These are phyloP conservation scores for Drosophila yooni DNA, from an alignment of 2,888 invertebrate genomes.

Conservation along the genomic window DNA sequence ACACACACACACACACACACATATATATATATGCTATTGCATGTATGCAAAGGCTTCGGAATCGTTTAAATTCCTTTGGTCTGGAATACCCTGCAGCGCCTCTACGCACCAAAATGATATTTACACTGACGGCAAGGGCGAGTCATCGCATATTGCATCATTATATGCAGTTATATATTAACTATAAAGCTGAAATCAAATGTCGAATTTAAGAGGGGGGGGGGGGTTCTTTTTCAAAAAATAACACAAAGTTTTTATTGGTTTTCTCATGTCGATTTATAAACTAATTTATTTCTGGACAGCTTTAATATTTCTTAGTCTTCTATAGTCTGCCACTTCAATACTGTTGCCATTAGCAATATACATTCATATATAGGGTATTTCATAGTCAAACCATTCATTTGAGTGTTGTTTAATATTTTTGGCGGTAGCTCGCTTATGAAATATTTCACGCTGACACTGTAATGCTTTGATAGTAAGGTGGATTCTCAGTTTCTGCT, in stretches of 20 bases:
- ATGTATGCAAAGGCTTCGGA: conserved; percentile 50
- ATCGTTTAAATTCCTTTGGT: conserved; percentile 57
- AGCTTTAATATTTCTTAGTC: not conserved
- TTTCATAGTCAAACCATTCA: not conserved
- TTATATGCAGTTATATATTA: not conserved
- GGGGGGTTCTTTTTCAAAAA: not conserved
- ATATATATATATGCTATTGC: conserved; percentile 9
- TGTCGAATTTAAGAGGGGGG: not conserved
- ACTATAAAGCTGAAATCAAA: not conserved
- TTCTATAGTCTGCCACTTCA: not conserved
- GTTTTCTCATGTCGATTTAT: not conserved
- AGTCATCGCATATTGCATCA: not conserved
- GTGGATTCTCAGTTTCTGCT: conserved; percentile 50
- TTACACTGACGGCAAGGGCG: not conserved
- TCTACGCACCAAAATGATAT: not conserved
- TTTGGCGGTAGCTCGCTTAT: conserved; percentile 50
- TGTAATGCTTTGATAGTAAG: conserved; percentile 60
- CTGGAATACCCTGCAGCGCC: conserved; percentile 12
- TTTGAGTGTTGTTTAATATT: conserved; percentile 19
- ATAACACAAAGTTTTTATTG: not conserved
- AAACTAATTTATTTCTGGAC: not conserved
- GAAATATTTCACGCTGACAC: conserved; percentile 75
- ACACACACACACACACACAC: conserved; percentile 15
- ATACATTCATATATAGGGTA: conserved; percentile 6
- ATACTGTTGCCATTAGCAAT: not conserved